Conservation (phyloP, 2,888 invertebrate species). For the Adineta ricciae region DNA sequence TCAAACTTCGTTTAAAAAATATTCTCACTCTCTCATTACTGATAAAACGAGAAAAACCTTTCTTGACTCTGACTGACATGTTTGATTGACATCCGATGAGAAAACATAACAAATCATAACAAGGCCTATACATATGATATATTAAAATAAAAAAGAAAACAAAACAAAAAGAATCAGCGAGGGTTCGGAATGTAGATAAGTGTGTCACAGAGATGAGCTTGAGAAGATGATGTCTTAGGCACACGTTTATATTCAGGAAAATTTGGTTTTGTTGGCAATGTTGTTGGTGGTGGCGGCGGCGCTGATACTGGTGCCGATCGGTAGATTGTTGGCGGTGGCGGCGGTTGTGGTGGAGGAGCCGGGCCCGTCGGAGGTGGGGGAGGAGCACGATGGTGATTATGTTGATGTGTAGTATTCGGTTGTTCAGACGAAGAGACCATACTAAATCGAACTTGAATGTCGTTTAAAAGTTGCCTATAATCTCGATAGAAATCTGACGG, state of each 20-base stretch:
- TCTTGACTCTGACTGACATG: neutral
- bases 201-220: neutral
- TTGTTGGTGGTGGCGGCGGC: too few species aligned
- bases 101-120: neutral
- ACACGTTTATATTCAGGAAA: neutral
- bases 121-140: neutral
- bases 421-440: neutral
- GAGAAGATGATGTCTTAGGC: neutral
- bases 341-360: neutral
- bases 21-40: neutral
- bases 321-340: neutral
- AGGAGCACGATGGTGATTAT: neutral
- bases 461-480: conserved; percentile 1
- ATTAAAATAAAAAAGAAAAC: neutral
- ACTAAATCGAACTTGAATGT: conserved; percentile 18
- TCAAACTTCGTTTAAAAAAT: neutral
- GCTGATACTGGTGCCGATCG: neutral
- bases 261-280: neutral
- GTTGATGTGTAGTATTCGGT: neutral
- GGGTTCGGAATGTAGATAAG: neutral
- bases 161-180: neutral
- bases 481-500: conserved; percentile 15
- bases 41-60: neutral
- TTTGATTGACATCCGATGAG: neutral
- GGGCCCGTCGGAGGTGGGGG: neutral